Evolutionary conservation across 2,113 vertebrate species (phyloP).

Genomic region (Aleadryas rufinucha): DNA sequence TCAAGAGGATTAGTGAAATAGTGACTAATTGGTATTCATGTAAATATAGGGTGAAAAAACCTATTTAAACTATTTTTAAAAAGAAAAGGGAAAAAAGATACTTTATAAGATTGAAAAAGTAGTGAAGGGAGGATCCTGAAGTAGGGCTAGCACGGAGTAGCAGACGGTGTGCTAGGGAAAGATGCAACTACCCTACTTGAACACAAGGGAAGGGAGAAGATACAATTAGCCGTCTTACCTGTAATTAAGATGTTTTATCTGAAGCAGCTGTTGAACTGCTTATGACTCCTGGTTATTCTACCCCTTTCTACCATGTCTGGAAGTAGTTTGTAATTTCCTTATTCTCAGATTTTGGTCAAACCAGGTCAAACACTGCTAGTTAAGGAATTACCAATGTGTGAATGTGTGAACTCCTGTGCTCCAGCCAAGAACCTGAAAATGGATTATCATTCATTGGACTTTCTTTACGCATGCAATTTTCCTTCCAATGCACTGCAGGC

Average conservation of each 20-base stretch:
- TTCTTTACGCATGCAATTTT: not conserved
- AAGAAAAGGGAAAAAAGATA: not conserved
- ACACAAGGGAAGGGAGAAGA: not conserved
- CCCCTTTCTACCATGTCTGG: not conserved
- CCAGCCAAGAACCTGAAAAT: conserved; percentile 12
- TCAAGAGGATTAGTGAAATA: not conserved
- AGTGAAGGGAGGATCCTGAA: not conserved
- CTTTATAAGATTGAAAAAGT: not conserved
- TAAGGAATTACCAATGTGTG: not conserved
- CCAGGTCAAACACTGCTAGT: not conserved
- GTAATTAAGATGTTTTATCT: conserved; percentile 14
- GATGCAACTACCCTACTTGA: not conserved
- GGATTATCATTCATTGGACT: not conserved
- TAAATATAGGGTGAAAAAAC: not conserved
- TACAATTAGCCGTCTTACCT: conserved; percentile 23
- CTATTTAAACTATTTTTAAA: not conserved
- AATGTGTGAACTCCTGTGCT: not conserved
- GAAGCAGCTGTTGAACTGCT: conserved; percentile 18
- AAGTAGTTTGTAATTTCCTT: not conserved
- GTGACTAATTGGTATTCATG: not conserved
- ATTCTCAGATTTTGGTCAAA: not conserved
- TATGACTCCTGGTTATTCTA: not conserved
- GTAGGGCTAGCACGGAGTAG: not conserved
- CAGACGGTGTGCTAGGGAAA: not conserved
- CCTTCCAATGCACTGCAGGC: not conserved